These are phyloP conservation scores for Eospalax fontanierii DNA, from an alignment of 2,797 vertebrate genomes.

Conservation along the genomic window DNA sequence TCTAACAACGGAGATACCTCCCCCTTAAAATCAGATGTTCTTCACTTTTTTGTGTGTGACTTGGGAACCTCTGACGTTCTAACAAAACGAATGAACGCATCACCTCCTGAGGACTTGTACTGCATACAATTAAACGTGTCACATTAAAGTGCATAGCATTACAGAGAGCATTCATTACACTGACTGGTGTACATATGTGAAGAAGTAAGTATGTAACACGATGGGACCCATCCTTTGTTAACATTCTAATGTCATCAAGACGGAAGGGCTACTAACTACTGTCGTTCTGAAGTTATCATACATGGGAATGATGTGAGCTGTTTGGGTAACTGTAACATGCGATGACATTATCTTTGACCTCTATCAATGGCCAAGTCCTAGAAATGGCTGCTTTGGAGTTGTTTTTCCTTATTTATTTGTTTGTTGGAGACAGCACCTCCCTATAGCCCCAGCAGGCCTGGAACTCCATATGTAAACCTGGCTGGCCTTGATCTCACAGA, in stretches of 20 bases:
- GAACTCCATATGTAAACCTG: too few species aligned
- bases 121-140: background rate
- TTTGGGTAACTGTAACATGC: background rate
- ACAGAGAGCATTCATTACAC: slow-evolving; percentile 12
- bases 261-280: background rate
- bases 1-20: background rate
- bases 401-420: too few species aligned
- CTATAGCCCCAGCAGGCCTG: too few species aligned
- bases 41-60: background rate
- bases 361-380: background rate
- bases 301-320: background rate
- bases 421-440: too few species aligned
- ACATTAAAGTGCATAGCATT: slow-evolving; percentile 20
- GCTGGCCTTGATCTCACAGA: too few species aligned
- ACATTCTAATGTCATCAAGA: background rate
- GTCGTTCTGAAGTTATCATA: background rate
- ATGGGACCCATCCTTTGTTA: background rate
- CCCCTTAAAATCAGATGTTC: background rate
- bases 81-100: background rate
- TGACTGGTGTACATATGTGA: background rate
- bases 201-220: background rate
- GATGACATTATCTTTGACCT: slow-evolving; percentile 14
- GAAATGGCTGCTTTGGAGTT: background rate
- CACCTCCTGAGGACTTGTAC: slow-evolving; percentile 24
- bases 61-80: background rate